Percentiles rank a stretch among this genome's conserved stretches.
phyloP scores from a whole-genome alignment of 2,113 vertebrate genomes.

The Empidonax traillii region DNA sequence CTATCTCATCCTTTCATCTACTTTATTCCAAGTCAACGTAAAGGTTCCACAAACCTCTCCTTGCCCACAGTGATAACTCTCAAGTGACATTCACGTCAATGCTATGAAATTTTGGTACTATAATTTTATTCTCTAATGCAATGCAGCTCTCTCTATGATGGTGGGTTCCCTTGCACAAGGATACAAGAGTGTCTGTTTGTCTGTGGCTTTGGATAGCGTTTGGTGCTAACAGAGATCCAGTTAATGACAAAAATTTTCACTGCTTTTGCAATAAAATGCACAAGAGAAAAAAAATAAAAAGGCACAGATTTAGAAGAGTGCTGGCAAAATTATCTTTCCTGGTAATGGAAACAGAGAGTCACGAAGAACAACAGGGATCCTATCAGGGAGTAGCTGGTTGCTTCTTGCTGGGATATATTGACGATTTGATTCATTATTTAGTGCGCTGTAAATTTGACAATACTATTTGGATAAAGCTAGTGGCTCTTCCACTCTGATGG shows the following conservation, averaged over 20 bases:
- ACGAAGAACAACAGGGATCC: background rate
- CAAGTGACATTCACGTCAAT: background rate
- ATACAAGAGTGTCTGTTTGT: background rate
- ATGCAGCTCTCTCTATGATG: background rate
- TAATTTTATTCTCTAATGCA: background rate
- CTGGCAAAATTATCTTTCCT: background rate
- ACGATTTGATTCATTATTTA: constrained; percentile 34
- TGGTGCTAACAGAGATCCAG: background rate
- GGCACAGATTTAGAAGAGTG: background rate
- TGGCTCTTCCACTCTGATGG: background rate
- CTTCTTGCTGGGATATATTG: background rate
- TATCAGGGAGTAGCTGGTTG: background rate
- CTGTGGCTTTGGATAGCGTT: background rate
- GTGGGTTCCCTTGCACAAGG: background rate
- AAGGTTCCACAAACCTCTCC: background rate
- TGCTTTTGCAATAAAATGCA: background rate
- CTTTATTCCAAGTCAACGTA: background rate
- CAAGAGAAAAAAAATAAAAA: background rate
- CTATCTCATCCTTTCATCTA: background rate
- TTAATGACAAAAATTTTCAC: background rate
- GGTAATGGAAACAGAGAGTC: background rate
- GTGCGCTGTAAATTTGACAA: background rate
- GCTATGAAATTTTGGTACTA: background rate
- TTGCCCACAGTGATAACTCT: background rate
- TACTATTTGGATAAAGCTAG: background rate